phyloP scores from a whole-genome alignment of 2,113 vertebrate species.

The Carassius carassius region DNA sequence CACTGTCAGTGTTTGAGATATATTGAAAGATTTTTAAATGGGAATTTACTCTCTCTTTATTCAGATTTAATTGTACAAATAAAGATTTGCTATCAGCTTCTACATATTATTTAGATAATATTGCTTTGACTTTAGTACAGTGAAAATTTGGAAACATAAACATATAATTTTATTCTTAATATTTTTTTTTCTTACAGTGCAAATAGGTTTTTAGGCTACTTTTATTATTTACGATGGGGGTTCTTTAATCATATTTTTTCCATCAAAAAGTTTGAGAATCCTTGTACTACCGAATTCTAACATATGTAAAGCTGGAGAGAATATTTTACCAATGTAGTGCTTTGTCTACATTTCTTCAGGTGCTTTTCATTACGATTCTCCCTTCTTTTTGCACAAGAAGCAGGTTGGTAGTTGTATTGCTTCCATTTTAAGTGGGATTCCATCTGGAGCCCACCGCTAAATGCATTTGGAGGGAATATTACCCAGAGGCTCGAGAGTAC shows the following conservation, averaged over 20 bases:
- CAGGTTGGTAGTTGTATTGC: slow-evolving; percentile 32
- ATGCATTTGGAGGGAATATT: slow-evolving; percentile 33
- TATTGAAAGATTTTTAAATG: too few relatives aligned
- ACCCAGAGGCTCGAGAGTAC: slow-evolving; percentile 35
- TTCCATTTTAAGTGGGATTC: slow-evolving; percentile 26
- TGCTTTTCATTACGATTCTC: slow-evolving; percentile 13
- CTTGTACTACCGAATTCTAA: neutral
- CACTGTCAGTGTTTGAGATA: neutral
- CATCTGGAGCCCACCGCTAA: slow-evolving; percentile 36
- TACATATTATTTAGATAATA: neutral
- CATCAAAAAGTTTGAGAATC: neutral
- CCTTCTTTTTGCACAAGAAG: slow-evolving; percentile 23
- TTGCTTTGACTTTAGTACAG: neutral
- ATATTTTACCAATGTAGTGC: neutral
- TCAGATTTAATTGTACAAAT: neutral
- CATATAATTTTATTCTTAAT: neutral
- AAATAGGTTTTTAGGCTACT: neutral
- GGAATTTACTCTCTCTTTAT: too few relatives aligned
- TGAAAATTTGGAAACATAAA: neutral
- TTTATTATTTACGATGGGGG: neutral
- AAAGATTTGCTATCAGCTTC: neutral
- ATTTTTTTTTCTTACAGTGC: neutral
- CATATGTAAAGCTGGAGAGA: neutral
- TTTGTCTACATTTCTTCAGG: slow-evolving; percentile 29
- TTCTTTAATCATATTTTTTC: neutral